These are phyloP conservation scores for Oxycera nigricornis DNA, from an alignment of 2,888 invertebrate genomes.

Conservation along the genomic window DNA sequence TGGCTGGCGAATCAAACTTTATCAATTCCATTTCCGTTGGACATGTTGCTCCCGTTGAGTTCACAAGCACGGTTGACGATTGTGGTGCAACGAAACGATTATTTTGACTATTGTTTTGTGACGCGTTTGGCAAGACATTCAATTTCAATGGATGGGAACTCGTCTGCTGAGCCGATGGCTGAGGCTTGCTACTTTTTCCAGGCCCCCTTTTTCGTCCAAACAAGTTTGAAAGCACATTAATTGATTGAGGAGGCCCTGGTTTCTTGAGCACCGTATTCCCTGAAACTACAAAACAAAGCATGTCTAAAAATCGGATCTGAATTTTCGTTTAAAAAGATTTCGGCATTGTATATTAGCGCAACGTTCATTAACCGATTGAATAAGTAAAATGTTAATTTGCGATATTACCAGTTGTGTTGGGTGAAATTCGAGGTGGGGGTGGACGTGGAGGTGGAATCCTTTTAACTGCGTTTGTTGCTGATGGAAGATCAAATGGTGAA, in stretches of 20 bases:
- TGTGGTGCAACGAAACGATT: background rate
- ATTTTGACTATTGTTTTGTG: slow-evolving; percentile 15
- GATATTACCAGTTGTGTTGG: slow-evolving; percentile 50
- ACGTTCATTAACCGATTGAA: too few species aligned
- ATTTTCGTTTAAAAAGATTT: too few species aligned
- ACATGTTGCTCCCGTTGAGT: background rate
- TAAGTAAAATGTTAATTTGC: too few species aligned
- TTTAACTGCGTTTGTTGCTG: slow-evolving; percentile 47
- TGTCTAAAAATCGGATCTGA: too few species aligned
- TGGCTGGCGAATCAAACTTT: slow-evolving; percentile 75
- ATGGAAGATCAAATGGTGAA: slow-evolving; percentile 53
- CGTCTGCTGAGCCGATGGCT: background rate
- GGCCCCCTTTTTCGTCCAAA: slow-evolving; percentile 51
- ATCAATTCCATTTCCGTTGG: slow-evolving; percentile 65
- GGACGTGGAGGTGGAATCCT: slow-evolving; percentile 61
- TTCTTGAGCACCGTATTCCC: slow-evolving; percentile 42
- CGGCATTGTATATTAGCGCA: too few species aligned
- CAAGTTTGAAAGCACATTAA: slow-evolving; percentile 57
- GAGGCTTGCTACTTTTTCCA: background rate
- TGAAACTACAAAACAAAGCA: slow-evolving; percentile 21
- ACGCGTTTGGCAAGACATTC: background rate
- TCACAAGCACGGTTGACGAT: background rate
- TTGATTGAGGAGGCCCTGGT: slow-evolving; percentile 51
- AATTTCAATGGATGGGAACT: slow-evolving; percentile 1
- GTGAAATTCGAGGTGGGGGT: slow-evolving; percentile 55